Evolutionary conservation across 1,140 invertebrate species (phyloP), one percentile per base, ranked within the genome.

Genomic region (Psilanteris sp.): DNA sequence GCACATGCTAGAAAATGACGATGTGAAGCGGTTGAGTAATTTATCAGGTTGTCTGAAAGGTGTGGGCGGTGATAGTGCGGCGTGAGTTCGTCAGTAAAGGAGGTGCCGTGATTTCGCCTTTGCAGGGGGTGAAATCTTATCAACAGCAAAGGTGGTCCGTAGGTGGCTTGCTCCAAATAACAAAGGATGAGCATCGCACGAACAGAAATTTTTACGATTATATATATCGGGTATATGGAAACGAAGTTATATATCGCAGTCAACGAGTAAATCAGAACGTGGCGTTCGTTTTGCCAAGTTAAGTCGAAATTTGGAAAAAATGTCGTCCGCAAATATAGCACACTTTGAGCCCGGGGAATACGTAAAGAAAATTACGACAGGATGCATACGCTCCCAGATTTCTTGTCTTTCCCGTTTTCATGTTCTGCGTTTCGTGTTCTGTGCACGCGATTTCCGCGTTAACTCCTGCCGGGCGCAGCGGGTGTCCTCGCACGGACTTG

Each of bases 391-490:
- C 43, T 66, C 20, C 39, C 36, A 66, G 64, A 52, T 74, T 72
- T 48, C 66, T 67, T 64, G 70, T 73, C 67, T 70, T 32, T 62
- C 16, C 24, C 44, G 31, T 39, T 59, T 61, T 70, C 59, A 48
- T 74, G 78, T 80, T 78, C 48, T 70, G 64, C 74, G 79, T 78
- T 80, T 78, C 68, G 73, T 74, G 72, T 66, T 52, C 37, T 61
- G 62, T 80, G 79, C 85, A 86, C 84, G 86, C 85, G 83, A 87
- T 88, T 85, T 81, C 83, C 81, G 80, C 85, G 84, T 87, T 88
- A 88, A 84, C 82, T 79, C 83, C 83, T 80, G 79, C 78, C 77
- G 78, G 43, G 85, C 84, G 67, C 84, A 87, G 82, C 80, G 81
- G 80, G 85, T 82, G 81, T 84, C 81, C 80, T 84, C 83, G 71